Evolutionary conservation across 2,888 invertebrate genomes (phyloP).

Genomic region (Andrena marginata): DNA sequence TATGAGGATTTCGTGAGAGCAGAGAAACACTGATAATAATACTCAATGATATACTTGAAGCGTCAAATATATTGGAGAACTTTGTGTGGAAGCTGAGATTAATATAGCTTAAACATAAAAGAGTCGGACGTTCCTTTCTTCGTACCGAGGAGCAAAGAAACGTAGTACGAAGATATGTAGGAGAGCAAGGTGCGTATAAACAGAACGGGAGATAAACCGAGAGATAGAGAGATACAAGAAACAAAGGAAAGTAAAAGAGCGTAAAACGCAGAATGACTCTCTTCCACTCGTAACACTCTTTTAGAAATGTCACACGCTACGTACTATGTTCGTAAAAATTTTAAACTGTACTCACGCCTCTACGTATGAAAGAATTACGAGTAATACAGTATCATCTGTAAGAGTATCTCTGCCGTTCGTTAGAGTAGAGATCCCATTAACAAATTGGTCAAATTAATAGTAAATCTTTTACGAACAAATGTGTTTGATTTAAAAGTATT

Average conservation of each 20-base stretch:
- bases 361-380: not conserved
- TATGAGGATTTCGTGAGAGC: too few species aligned
- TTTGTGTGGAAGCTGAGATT: not conserved
- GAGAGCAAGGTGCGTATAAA: too few species aligned
- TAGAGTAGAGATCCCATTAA: not conserved
- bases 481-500: not conserved
- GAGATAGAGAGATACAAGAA: too few species aligned
- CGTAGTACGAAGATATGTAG: too few species aligned
- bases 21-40: too few species aligned
- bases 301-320: not conserved
- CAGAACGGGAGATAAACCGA: too few species aligned
- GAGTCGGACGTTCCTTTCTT: too few species aligned
- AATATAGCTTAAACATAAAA: too few species aligned
- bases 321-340: not conserved
- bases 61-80: not conserved
- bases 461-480: constrained; percentile 6
- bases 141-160: too few species aligned
- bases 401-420: not conserved
- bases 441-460: not conserved
- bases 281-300: not conserved
- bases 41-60: not conserved
- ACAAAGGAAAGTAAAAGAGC: too few species aligned
- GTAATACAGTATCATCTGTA: not conserved
- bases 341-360: constrained; percentile 4
- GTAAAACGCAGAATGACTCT: too few species aligned